Percentiles rank a stretch among this genome's conserved stretches.
Conservation (phyloP, 2,797 vertebrate species). For the Naso thynnoides region DNA sequence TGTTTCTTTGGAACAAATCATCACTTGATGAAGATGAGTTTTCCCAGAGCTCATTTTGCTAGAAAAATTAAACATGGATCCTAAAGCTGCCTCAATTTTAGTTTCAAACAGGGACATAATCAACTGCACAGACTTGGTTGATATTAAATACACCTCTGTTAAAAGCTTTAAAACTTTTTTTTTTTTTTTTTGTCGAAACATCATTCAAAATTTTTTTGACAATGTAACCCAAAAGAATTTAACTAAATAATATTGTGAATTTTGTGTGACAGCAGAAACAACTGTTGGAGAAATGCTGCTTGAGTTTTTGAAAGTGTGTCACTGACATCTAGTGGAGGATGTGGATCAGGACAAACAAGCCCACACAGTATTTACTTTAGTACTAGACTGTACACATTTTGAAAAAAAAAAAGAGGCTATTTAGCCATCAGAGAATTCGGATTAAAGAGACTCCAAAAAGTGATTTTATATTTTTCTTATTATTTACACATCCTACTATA, state of each 20-base stretch:
- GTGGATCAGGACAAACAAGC: background rate
- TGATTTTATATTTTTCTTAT: background rate
- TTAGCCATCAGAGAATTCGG: background rate
- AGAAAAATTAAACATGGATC: background rate
- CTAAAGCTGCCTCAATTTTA: conserved; percentile 2
- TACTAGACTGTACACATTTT: background rate
- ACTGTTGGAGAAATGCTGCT: background rate
- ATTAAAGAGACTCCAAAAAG: background rate
- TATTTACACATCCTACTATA: background rate
- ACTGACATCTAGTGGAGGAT: conserved; percentile 81
- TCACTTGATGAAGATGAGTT: conserved; percentile 17
- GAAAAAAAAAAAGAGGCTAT: background rate
- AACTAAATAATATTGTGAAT: background rate
- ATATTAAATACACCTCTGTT: conserved; percentile 10
- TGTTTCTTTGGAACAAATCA: conserved; percentile 18
- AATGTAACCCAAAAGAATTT: background rate
- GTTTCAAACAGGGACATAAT: conserved; percentile 5
- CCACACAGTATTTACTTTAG: fast-evolving
- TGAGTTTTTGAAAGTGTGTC: conserved; percentile 41
- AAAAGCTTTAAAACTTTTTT: too few species aligned
- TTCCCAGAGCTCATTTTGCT: conserved; percentile 1
- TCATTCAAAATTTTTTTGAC: conserved; percentile 22
- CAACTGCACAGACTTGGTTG: background rate
- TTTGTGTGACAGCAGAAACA: background rate
- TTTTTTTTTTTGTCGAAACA: conserved; percentile 6